Conservation (phyloP, 2,797 vertebrate species). For the Semaprochilodus insignis region DNA sequence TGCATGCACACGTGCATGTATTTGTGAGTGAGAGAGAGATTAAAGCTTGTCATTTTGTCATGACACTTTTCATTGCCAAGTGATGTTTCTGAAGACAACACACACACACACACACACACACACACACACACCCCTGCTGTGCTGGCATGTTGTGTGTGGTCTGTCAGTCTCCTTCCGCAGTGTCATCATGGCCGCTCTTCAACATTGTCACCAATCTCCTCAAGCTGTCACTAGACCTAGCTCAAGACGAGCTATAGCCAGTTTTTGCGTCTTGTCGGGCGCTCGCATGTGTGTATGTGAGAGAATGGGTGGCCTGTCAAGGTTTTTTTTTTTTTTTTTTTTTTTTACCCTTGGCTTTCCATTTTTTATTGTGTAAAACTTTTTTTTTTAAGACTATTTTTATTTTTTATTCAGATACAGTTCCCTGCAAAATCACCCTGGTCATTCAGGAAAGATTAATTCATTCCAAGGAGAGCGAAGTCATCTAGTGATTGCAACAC, state of each 20-base stretch:
- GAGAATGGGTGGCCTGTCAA: too few species aligned
- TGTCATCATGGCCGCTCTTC: constrained; percentile 7
- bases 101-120: neutral
- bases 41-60: neutral
- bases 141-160: constrained; percentile 3
- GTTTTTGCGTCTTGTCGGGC: neutral
- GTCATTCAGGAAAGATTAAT: too few species aligned
- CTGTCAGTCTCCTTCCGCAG: constrained; percentile 15
- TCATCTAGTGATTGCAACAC: too few species aligned
- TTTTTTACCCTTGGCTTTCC: too few species aligned
- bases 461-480: too few species aligned
- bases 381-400: too few species aligned
- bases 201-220: constrained; percentile 22
- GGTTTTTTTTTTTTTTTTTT: too few species aligned
- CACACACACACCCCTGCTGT: constrained; percentile 19
- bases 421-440: too few species aligned
- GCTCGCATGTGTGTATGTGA: neutral
- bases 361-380: too few species aligned
- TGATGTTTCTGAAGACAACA: constrained; percentile 5
- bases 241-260: constrained; percentile 31
- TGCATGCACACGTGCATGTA: too few species aligned
- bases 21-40: neutral
- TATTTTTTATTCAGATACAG: too few species aligned
- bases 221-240: constrained; percentile 18
- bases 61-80: constrained; percentile 9